Conservation (phyloP, 2,113 vertebrate genomes). For the Neotoma lepida region DNA sequence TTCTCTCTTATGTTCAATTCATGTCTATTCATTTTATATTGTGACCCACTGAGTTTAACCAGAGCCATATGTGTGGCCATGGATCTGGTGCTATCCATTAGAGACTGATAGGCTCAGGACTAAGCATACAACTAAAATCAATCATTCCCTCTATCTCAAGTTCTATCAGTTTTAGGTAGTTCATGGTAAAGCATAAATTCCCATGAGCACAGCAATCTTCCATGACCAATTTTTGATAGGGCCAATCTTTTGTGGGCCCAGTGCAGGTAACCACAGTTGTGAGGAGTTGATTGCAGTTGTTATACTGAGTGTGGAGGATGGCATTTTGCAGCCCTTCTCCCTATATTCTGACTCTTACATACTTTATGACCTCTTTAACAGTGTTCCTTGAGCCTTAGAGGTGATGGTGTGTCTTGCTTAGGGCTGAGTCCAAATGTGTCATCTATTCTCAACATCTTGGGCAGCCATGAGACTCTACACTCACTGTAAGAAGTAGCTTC, state of each 20-base stretch:
- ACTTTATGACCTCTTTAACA: neutral
- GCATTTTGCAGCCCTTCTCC: neutral
- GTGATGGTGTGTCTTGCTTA: neutral
- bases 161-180: neutral
- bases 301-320: neutral
- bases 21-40: neutral
- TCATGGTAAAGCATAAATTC: neutral
- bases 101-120: neutral
- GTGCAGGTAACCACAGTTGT: neutral
- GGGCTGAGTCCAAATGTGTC: neutral
- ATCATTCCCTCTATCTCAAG: neutral
- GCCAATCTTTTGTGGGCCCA: neutral
- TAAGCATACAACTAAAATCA: neutral
- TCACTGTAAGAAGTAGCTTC: neutral
- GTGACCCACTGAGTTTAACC: neutral
- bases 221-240: neutral
- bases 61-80: neutral
- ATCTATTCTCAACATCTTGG: neutral
- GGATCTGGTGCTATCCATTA: neutral
- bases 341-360: neutral
- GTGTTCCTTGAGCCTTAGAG: neutral
- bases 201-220: neutral
- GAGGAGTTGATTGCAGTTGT: neutral
- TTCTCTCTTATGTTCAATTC: neutral
- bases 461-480: neutral